These are phyloP conservation scores for Borostomias antarcticus DNA, from an alignment of 2,797 vertebrate genomes.

Conservation along the genomic window DNA sequence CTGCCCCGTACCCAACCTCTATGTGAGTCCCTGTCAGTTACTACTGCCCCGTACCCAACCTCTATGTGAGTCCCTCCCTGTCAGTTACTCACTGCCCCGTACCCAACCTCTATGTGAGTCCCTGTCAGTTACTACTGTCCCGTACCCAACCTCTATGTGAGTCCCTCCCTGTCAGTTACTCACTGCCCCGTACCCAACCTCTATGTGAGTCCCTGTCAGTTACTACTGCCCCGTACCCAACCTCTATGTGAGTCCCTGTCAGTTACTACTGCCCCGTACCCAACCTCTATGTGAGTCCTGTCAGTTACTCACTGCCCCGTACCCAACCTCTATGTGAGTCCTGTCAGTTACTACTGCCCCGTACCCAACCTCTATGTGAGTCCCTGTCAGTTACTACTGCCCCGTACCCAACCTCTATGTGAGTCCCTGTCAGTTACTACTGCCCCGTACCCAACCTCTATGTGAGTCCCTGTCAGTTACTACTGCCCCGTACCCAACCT, in stretches of 20 bases:
- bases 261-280: neutral
- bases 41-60: conserved; percentile 93
- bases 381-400: neutral
- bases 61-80: conserved; percentile 88
- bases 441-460: conserved; percentile 93
- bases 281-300: neutral
- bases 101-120: neutral
- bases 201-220: conserved; percentile 80
- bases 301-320: too few relatives aligned
- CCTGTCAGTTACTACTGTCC: neutral
- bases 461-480: conserved; percentile 77
- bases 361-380: neutral
- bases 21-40: neutral
- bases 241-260: neutral
- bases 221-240: neutral
- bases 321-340: conserved; percentile 93
- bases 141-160: neutral
- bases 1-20: neutral
- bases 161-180: too few relatives aligned
- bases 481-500: neutral
- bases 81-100: too few relatives aligned
- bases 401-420: neutral
- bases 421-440: too few relatives aligned
- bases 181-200: conserved; percentile 94
- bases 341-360: too few relatives aligned